phyloP scores from a whole-genome alignment of 2,888 invertebrate species.

The Pyrochroa serraticornis region DNA sequence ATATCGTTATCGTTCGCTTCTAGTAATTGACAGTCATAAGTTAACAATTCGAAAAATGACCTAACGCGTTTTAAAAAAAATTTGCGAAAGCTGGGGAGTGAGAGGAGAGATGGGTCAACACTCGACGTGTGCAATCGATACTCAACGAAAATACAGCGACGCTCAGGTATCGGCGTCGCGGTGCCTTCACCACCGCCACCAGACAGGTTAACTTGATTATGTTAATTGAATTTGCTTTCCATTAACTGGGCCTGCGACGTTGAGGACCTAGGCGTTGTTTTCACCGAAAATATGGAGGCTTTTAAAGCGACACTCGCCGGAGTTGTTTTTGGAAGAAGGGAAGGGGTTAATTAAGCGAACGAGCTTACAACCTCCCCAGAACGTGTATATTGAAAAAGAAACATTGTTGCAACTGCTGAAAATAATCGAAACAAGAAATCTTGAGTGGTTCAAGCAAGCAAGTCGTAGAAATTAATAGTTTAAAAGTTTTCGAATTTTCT shows the following conservation, averaged over 20 bases:
- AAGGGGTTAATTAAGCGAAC: too few relatives aligned
- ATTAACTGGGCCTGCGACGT: conserved; percentile 29
- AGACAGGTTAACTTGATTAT: conserved; percentile 40
- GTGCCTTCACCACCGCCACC: conserved; percentile 16
- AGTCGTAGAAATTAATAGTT: too few relatives aligned
- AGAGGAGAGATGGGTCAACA: conserved; percentile 21
- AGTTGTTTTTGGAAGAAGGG: background rate
- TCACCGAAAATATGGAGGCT: conserved; percentile 25
- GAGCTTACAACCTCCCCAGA: too few relatives aligned
- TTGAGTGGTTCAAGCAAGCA: too few relatives aligned
- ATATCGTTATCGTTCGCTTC: conserved; percentile 11
- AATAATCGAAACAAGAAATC: too few relatives aligned
- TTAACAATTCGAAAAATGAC: conserved; percentile 13
- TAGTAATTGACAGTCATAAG: conserved; percentile 4
- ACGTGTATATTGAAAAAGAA: too few relatives aligned
- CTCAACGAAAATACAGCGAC: conserved; percentile 16
- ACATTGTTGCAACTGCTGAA: too few relatives aligned
- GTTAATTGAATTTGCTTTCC: conserved; percentile 41
- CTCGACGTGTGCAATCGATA: conserved; percentile 24
- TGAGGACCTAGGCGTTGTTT: conserved; percentile 20
- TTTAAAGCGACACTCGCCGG: background rate
- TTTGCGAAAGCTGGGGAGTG: conserved; percentile 20
- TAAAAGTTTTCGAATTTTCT: too few relatives aligned
- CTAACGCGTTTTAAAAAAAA: conserved; percentile 17
- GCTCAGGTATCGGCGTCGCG: conserved; percentile 9